Percentiles rank a stretch among this genome's conserved stretches.
Evolutionary conservation across 1,140 invertebrate species (phyloP).

Genomic region (Piezodorus guildinii): DNA sequence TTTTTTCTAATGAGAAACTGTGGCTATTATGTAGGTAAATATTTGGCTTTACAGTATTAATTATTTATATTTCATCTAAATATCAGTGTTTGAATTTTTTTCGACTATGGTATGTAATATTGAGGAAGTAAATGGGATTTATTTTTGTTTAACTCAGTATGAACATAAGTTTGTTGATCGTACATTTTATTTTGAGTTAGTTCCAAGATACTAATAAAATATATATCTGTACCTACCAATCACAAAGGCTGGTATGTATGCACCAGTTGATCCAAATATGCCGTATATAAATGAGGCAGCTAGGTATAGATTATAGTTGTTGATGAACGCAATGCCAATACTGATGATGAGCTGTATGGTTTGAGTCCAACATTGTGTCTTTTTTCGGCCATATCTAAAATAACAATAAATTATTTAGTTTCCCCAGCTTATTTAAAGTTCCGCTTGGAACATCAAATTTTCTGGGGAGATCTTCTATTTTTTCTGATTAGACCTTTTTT

Average conservation of each 20-base stretch:
- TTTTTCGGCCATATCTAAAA: conserved; percentile 57
- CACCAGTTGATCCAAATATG: conserved; percentile 66
- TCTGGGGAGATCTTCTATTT: too few relatives aligned
- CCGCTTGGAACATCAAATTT: too few relatives aligned
- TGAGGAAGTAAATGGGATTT: too few relatives aligned
- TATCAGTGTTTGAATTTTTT: too few relatives aligned
- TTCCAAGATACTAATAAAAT: neutral
- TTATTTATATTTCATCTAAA: too few relatives aligned
- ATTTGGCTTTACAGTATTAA: too few relatives aligned
- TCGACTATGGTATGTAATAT: too few relatives aligned
- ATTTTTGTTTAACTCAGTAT: neutral
- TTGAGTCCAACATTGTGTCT: conserved; percentile 62
- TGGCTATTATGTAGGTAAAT: too few relatives aligned
- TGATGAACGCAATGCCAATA: conserved; percentile 57
- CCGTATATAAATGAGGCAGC: conserved; percentile 59
- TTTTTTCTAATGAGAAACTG: too few relatives aligned
- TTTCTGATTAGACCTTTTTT: too few relatives aligned
- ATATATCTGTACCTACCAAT: conserved; percentile 39
- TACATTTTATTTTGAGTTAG: neutral
- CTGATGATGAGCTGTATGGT: conserved; percentile 58
- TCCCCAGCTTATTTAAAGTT: too few relatives aligned
- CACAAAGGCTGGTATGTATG: conserved; percentile 74
- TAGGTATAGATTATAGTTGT: conserved; percentile 61
- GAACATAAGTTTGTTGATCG: neutral
- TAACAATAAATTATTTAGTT: too few relatives aligned